Conservation (phyloP, 2,888 invertebrate genomes). For the Parasteatoda lunata region DNA sequence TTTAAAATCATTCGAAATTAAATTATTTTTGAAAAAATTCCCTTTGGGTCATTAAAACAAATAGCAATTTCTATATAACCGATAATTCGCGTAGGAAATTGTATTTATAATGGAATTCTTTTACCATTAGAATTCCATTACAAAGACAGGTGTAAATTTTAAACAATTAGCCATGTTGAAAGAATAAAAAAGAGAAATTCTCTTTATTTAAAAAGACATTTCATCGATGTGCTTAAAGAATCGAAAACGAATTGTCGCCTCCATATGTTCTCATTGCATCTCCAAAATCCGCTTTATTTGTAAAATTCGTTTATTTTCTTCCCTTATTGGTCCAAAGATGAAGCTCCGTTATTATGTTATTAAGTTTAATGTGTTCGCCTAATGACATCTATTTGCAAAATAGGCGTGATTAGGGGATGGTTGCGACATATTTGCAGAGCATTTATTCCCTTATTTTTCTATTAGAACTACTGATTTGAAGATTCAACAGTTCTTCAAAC, state of each 20-base stretch:
- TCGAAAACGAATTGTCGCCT: slow-evolving; percentile 49
- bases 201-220: slow-evolving; percentile 58
- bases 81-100: slow-evolving; percentile 42
- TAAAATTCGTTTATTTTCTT: slow-evolving; percentile 66
- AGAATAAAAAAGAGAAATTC: slow-evolving; percentile 24
- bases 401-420: slow-evolving; percentile 44
- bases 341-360: slow-evolving; percentile 59
- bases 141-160: slow-evolving; percentile 67
- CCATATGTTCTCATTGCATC: slow-evolving; percentile 55
- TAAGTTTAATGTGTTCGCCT: slow-evolving; percentile 64
- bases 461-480: slow-evolving; percentile 18
- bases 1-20: slow-evolving; percentile 55
- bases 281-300: slow-evolving; percentile 35
- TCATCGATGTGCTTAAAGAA: slow-evolving; percentile 41
- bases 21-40: slow-evolving; percentile 33
- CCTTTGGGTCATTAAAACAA: slow-evolving; percentile 58
- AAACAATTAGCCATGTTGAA: slow-evolving; percentile 56
- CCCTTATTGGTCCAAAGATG: slow-evolving; percentile 56
- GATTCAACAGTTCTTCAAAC: slow-evolving; percentile 29
- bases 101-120: slow-evolving; percentile 67
- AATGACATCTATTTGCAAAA: slow-evolving; percentile 67
- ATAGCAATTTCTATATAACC: slow-evolving; percentile 35
- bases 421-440: slow-evolving; percentile 8
- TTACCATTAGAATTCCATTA: slow-evolving; percentile 67
- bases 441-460: slow-evolving; percentile 24